These are phyloP conservation scores for Nesoenas mayeri DNA, from an alignment of 2,113 vertebrate genomes.

Conservation along the genomic window DNA sequence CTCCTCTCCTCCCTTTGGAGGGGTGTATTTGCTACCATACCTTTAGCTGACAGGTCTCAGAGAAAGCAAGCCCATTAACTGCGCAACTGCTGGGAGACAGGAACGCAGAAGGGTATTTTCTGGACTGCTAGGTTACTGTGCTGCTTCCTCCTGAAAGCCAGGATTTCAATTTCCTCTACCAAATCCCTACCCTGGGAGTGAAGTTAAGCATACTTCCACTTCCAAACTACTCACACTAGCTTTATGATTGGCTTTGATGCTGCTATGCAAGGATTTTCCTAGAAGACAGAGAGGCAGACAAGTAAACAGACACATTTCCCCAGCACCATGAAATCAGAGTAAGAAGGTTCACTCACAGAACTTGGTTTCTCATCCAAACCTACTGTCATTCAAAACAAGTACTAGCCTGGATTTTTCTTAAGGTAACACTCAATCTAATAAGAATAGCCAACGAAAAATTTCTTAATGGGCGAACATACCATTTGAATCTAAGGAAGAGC, in stretches of 20 bases:
- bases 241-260: neutral
- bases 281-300: neutral
- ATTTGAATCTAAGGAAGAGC: conserved; percentile 58
- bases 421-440: neutral
- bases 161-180: neutral
- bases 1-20: neutral
- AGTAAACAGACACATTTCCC: neutral
- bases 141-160: neutral
- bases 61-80: neutral
- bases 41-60: neutral
- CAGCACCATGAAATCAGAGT: neutral
- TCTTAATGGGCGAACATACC: conserved; percentile 61
- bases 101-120: neutral
- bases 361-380: neutral
- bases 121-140: neutral
- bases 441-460: neutral
- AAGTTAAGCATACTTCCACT: neutral
- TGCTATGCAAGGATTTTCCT: neutral
- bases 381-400: neutral
- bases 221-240: neutral
- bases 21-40: neutral
- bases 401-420: neutral
- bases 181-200: neutral
- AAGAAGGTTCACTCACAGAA: neutral
- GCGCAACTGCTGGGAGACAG: neutral